A percentile compares a stretch with the other conserved stretches of the same genome.
These are phyloP conservation scores for Eustalomyia histrio DNA, from an alignment of 2,888 invertebrate genomes.

Conservation along the genomic window DNA sequence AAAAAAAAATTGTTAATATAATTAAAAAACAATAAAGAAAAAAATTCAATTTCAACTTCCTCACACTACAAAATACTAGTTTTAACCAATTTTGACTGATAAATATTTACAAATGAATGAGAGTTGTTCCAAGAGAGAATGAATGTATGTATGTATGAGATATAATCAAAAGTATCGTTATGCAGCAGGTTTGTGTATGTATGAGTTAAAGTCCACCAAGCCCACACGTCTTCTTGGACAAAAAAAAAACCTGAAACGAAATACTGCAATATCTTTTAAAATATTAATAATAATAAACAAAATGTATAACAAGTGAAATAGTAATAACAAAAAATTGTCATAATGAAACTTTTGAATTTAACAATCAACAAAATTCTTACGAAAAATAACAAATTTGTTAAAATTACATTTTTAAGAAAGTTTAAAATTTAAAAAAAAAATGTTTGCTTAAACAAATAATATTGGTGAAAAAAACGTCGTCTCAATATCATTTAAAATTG, in stretches of 20 bases:
- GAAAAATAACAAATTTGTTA: conserved; percentile 43
- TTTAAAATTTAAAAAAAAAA: neutral
- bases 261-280: conserved; percentile 4
- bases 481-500: neutral
- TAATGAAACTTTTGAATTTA: neutral
- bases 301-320: neutral
- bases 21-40: neutral
- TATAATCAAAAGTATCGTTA: neutral
- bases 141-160: conserved; percentile 41
- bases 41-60: conserved; percentile 9
- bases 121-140: conserved; percentile 15
- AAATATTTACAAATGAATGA: conserved; percentile 18
- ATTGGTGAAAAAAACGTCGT: neutral
- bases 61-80: conserved; percentile 49
- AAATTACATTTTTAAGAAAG: conserved; percentile 1
- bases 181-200: neutral
- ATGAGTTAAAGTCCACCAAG: neutral
- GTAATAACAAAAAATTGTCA: neutral
- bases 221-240: conserved; percentile 6
- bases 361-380: conserved; percentile 26
- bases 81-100: conserved; percentile 51
- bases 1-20: neutral
- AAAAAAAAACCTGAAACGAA: conserved; percentile 5
- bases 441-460: neutral
- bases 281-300: neutral